phyloP scores from a whole-genome alignment of 2,113 vertebrate genomes.

The Gobius niger region DNA sequence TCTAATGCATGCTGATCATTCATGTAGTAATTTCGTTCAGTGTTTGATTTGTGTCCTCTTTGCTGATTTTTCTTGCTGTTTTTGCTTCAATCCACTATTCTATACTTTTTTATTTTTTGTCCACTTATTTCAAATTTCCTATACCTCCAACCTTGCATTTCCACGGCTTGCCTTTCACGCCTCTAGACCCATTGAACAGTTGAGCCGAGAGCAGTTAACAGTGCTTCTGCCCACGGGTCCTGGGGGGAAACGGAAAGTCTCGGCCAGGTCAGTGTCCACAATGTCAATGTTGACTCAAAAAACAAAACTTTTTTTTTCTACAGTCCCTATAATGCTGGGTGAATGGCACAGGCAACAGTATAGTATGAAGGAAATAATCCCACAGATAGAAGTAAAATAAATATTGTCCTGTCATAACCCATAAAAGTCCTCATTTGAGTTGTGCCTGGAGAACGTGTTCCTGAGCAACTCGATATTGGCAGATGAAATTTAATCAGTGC shows the following conservation, averaged over 20 bases:
- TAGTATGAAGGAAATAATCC: conserved; percentile 8
- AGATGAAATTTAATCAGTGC: conserved; percentile 57
- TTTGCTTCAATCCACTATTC: conserved; percentile 3
- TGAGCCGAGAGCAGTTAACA: conserved; percentile 71
- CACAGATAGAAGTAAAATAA: conserved; percentile 21
- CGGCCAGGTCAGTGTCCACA: conserved; percentile 75
- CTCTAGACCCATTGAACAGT: conserved; percentile 69
- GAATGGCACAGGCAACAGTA: not conserved
- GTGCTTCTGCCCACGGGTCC: conserved; percentile 70
- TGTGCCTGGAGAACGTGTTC: conserved; percentile 17
- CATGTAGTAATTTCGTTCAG: conserved; percentile 43
- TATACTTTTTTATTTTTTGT: conserved; percentile 15
- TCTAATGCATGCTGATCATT: conserved; percentile 48
- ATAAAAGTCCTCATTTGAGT: conserved; percentile 28
- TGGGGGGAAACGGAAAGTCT: conserved; percentile 68
- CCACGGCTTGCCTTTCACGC: conserved; percentile 60
- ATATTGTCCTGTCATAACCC: conserved; percentile 15
- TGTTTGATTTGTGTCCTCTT: conserved; percentile 32
- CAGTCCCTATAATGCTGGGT: too few species aligned
- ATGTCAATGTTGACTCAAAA: too few species aligned
- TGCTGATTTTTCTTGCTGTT: conserved; percentile 18
- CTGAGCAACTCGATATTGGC: conserved; percentile 32
- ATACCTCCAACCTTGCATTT: conserved; percentile 44
- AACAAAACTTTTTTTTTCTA: too few species aligned
- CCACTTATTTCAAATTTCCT: not conserved